Base-by-base conservation (phyloP, 2,888 invertebrate species). In the Electrophaes corylata region DNA sequence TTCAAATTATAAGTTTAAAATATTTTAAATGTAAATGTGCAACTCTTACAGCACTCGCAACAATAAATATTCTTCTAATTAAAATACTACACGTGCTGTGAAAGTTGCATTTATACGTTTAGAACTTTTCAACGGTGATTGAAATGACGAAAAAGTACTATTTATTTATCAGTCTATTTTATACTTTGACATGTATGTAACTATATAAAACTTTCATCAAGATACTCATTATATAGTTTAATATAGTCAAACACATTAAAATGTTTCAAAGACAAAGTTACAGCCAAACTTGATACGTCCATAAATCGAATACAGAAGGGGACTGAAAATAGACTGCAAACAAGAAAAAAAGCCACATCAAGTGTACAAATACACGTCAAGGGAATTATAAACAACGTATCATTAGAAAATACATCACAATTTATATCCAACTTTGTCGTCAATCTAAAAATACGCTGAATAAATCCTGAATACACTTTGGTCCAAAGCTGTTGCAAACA, bases 381-480 rank as follows among this genome's bases (percentile, higher is more conserved):
- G 76, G 69, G 74, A 71, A 71, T 67, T 72, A 75, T 76, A 79
- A 83, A 83, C 79, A 79, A 76, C 76, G 69, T 68, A 75, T 80
- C 76, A 81, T 80, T 79, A 79, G 73, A 59, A 75, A 65, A 73
- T 74, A 78, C 76, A 77, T 81, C 78, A 71, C 73, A 74, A 68
- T 70, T 70, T 69, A 75, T 78, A 75, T 76, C 77, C 70, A 78
- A 83, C 78, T 85, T 83, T 87, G 87, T 86, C 86, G 78, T 85
- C 84, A 72, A 76, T 70, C 78, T 79, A 83, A 83, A 86, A 86
- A 84, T 83, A 79, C 76, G 72, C 66, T 46, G 23, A 61, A 77
- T 74, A 77, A 79, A 79, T 75, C 71, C 69, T 55, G 26, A 51
- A 64, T 58, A 52, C 65, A 43, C 10, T 26, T 8, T 3, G 1